Conservation (phyloP, 2,797 vertebrate species). For the Liasis olivaceus region DNA sequence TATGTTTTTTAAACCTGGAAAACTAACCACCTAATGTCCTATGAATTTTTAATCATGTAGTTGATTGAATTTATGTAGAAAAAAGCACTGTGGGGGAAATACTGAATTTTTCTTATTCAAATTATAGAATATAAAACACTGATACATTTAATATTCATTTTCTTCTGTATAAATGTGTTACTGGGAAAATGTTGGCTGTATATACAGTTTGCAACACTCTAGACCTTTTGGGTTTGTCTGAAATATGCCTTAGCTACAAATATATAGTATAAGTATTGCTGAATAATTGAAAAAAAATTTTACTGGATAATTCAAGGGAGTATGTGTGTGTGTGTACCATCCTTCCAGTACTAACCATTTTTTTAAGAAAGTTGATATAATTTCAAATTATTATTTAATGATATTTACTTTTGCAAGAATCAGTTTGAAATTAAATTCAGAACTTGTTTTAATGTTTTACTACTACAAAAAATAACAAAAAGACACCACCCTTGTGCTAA, state of each 20-base stretch:
- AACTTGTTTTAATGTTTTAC: background rate
- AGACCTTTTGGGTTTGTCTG: background rate
- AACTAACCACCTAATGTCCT: background rate
- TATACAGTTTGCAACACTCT: background rate
- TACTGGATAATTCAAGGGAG: background rate
- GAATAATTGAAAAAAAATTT: background rate
- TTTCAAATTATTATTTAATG: background rate
- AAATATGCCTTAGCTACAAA: background rate
- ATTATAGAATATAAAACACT: background rate
- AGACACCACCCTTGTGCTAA: background rate
- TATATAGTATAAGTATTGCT: background rate
- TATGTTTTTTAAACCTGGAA: constrained; percentile 63
- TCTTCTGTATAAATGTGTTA: constrained; percentile 11
- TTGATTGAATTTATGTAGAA: background rate
- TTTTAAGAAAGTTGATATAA: background rate
- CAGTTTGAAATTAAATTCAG: background rate
- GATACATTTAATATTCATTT: background rate
- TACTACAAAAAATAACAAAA: background rate
- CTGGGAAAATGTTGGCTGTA: background rate
- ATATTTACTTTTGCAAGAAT: background rate
- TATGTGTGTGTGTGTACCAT: background rate
- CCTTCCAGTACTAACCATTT: background rate
- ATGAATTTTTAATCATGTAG: background rate
- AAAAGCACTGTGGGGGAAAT: background rate
- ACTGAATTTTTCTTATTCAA: background rate